Base-by-base conservation (phyloP, 2,797 vertebrate genomes). In the Lacerta agilis region DNA sequence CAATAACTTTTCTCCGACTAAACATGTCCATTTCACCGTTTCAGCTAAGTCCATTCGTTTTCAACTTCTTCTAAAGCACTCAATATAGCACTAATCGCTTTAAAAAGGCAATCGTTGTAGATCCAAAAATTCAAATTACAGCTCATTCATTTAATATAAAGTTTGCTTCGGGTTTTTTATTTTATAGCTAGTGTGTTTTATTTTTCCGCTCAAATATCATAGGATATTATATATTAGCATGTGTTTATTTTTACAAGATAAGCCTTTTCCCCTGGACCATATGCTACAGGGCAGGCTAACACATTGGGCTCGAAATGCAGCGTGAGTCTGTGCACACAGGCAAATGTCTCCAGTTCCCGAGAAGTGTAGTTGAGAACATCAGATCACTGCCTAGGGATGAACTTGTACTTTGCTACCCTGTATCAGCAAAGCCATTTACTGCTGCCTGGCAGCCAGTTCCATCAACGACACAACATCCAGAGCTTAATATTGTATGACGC, bases 191-290 rank as follows among this genome's bases (percentile, higher is more conserved):
- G 73, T 25, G 55, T 11, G 67, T 58, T 69, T 78, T 88, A 83
- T 88, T 76, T 83, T 88, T 77, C 73, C 36, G 27, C 64, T 25
- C 78, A 71, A 38, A 83, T 41, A 83, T 33, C 64, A 83, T 55
- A 41, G 36, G 11, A 79, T 83, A 78, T 88, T 88, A 84, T 84
- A 79, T 80, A 80, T 64, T 73, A 88, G 36, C 36, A 72, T 49
- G 58, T 49, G 41, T 76, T 85, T 64, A 79, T 86, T 78, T 76
- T 86, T 78, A 67, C 84, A 86, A 71, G 77, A 85, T 85, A 85
- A 76, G 83, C 72, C 33, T 71, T 86, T 55, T 27, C 45, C 77
- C 33, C 67, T 38, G 43, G 71, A 80, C 66, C 85, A 86, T 71
- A 86, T 79, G 43, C 41, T 78, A 80, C n/a, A 7, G 43, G 23